Percentiles rank a stretch among this genome's conserved stretches.
These are phyloP conservation scores for Gasterosteus aculeatus DNA, from an alignment of 2,113 vertebrate species.

Conservation along the genomic window DNA sequence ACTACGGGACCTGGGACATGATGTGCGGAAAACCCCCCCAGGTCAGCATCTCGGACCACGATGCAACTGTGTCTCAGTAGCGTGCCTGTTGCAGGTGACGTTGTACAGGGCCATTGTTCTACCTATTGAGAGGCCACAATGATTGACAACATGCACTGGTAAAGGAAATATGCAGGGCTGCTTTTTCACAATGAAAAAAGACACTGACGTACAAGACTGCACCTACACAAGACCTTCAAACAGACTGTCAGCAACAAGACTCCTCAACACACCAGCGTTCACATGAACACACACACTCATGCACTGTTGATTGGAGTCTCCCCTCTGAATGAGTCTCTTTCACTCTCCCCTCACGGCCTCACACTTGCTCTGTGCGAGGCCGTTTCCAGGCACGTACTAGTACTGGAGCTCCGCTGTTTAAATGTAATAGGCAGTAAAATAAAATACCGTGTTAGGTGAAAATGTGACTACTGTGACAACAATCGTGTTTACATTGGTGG, in stretches of 20 bases:
- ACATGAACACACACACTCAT: conserved; percentile 16
- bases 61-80: not conserved
- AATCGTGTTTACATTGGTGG: not conserved
- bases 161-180: not conserved
- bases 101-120: not conserved
- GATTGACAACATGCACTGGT: not conserved
- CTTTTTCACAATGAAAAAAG: not conserved
- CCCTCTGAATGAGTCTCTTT: conserved; percentile 55
- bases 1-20: conserved; percentile 97
- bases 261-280: conserved; percentile 34
- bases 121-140: not conserved
- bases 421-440: not conserved
- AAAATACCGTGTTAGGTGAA: not conserved
- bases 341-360: conserved; percentile 3
- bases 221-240: conserved; percentile 38
- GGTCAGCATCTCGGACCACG: conserved; percentile 75
- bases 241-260: conserved; percentile 27
- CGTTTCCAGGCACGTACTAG: not conserved
- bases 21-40: conserved; percentile 91
- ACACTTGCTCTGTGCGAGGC: not conserved
- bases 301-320: conserved; percentile 16
- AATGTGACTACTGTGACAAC: not conserved
- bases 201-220: conserved; percentile 30
- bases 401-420: not conserved
- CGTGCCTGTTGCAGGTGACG: not conserved